Base-by-base conservation (phyloP, 64 coral and sea anemone species). In the Actinia equina region DNA sequence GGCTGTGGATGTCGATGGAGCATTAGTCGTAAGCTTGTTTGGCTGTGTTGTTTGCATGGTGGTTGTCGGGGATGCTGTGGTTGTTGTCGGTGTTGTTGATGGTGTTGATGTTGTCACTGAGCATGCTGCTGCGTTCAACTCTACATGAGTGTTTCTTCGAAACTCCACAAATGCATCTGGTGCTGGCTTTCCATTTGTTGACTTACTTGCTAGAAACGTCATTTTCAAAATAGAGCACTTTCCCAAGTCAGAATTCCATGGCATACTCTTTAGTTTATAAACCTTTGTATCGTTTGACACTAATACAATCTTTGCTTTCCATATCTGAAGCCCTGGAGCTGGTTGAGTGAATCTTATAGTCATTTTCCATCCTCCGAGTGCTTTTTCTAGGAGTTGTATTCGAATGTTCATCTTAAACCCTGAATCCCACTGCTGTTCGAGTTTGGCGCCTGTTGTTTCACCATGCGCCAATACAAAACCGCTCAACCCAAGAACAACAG, bases 291-390 rank as follows among this genome's bases (percentile, higher is more conserved):
- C 53, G 23, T 77, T 42, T 58, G 88, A 74, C 17, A 87, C 84
- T 22, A 37, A 80, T 17, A 84, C 67, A 4, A 95, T 89, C 23
- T 49, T 17, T 8, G 94, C 90, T 25, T 84, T 86, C 94, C 94
- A 95, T 37, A 95, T 92, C 44, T 76, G 23, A 43, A 95, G 25
- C 26, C 67, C 56, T 11, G 76, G 27, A 82, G 85, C 62, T 46
- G 89, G 37, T 23, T 86, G 88, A 49, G 87, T 83, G 61, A 95
- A 95, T 6, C 77, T 44, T 13, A 95, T 62, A 62, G 71, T 95
- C 62, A 95, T 89, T 57, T 27, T 85, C 94, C 94, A 95, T 11
- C 94, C 94, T 12, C 82, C 64, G 7, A 11, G 45, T 19, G 89
- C 94, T 41, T 79, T 69, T 22, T 86, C 44, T 10, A 65, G 77